These are phyloP conservation scores for Himalopsyche kuldschensis DNA, from an alignment of 2,888 invertebrate species.

Conservation along the genomic window DNA sequence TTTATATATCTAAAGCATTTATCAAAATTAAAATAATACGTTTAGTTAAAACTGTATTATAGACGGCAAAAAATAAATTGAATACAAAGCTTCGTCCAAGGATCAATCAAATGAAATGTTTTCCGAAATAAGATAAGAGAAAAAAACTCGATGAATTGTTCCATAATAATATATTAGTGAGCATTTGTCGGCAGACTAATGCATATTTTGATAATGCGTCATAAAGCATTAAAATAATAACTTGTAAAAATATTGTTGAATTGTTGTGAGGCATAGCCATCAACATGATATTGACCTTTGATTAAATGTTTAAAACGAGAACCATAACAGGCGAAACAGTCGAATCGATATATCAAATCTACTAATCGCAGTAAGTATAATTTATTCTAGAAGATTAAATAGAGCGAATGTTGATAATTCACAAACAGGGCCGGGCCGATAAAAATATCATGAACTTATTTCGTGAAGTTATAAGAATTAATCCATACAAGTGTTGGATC, in stretches of 20 bases:
- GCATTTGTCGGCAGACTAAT: background rate
- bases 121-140: background rate
- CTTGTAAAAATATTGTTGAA: background rate
- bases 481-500: too few relatives aligned
- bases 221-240: background rate
- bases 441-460: too few relatives aligned
- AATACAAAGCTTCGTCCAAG: background rate
- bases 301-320: background rate
- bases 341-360: constrained; percentile 26
- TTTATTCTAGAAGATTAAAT: constrained; percentile 32
- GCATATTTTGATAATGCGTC: background rate
- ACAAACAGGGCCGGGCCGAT: background rate
- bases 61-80: background rate
- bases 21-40: background rate
- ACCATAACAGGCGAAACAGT: constrained; percentile 4
- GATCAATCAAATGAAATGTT: background rate
- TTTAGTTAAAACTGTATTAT: background rate
- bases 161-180: background rate
- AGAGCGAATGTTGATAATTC: constrained; percentile 28
- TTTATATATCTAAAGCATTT: too few relatives aligned
- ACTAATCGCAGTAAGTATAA: constrained; percentile 29
- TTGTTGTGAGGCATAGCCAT: background rate
- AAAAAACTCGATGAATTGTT: background rate
- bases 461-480: too few relatives aligned
- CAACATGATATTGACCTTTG: constrained; percentile 29